Percentiles rank a stretch among this genome's conserved stretches.
Evolutionary conservation across 92 coral and sea anemone species (phyloP).

Genomic region (Siderastrea radians): DNA sequence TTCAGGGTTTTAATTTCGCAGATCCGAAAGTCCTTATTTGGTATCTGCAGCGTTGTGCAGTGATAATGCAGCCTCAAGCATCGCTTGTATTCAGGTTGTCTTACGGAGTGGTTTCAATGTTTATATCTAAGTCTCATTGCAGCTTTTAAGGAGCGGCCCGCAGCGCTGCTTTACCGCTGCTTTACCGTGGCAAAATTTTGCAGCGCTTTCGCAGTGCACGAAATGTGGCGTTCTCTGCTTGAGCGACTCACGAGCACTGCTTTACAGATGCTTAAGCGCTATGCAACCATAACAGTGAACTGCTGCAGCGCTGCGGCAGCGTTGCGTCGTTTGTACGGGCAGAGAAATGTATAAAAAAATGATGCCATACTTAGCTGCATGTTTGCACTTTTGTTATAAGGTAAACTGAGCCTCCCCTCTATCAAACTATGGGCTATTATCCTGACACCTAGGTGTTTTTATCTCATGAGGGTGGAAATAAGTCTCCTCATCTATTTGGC

Average conservation of each 20-base stretch:
- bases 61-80: constrained; percentile 1
- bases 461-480: no score
- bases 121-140: not conserved
- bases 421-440: no score
- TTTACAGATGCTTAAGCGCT: not conserved
- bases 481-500: no score
- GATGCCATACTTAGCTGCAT: no score
- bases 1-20: not conserved
- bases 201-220: not conserved
- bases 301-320: no score
- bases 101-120: not conserved
- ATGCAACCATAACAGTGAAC: not conserved
- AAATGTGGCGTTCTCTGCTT: not conserved
- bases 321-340: no score
- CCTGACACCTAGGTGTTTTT: no score
- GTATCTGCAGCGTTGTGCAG: constrained; percentile 15
- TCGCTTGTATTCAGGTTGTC: not conserved
- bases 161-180: not conserved
- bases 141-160: not conserved
- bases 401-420: no score
- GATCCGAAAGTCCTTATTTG: not conserved
- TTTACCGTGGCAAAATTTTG: not conserved
- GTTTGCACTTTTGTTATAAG: no score
- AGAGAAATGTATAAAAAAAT: no score
- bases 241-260: constrained; percentile 1